Evolutionary conservation across 2,113 vertebrate genomes (phyloP).

Genomic region (Anser brachyrhynchus): DNA sequence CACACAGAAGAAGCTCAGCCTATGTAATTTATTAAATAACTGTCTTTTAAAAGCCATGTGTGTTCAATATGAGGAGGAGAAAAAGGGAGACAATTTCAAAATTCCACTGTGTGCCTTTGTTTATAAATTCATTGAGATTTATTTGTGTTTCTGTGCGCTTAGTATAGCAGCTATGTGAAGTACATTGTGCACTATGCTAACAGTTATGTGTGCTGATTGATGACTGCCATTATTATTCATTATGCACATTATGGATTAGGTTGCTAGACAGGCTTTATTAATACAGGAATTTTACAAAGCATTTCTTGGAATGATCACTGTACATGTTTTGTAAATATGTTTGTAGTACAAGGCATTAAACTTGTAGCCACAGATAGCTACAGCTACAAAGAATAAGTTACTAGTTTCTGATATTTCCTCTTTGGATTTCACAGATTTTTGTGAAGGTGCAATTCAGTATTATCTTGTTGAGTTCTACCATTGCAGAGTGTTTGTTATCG

Average conservation of each 20-base stretch:
- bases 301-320: not conserved
- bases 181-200: not conserved
- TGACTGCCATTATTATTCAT: constrained; percentile 29
- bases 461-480: not conserved
- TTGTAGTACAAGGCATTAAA: not conserved
- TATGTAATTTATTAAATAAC: not conserved
- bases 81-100: not conserved
- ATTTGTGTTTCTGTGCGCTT: constrained; percentile 26
- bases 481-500: not conserved
- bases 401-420: not conserved
- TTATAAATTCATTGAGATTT: not conserved
- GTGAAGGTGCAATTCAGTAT: not conserved
- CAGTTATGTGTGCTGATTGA: constrained; percentile 36
- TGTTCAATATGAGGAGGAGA: not conserved
- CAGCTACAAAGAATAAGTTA: not conserved
- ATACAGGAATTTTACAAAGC: constrained; percentile 21
- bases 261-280: constrained; percentile 9
- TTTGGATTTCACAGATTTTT: not conserved
- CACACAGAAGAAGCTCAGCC: not conserved
- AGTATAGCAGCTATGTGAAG: not conserved
- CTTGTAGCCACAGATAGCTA: not conserved
- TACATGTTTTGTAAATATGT: constrained; percentile 17
- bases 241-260: constrained; percentile 10
- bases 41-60: rapidly evolving
- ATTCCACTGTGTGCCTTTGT: not conserved